Percentiles rank a stretch among this genome's conserved stretches.
phyloP scores from a whole-genome alignment of 2,113 vertebrate genomes.

The Harpagus bidentatus region DNA sequence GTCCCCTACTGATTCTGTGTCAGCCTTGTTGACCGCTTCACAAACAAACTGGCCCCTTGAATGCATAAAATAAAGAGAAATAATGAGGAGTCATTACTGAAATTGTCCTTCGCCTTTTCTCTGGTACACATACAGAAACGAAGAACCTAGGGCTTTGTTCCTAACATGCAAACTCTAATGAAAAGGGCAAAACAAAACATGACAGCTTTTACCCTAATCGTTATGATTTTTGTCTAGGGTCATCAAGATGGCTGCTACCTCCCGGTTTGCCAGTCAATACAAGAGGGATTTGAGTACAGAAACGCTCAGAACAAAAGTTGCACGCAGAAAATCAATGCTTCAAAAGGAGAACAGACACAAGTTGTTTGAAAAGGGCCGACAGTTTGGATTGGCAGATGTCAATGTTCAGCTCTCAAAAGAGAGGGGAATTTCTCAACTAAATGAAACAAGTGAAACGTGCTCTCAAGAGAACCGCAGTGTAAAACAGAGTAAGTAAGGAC shows the following conservation, averaged over 20 bases:
- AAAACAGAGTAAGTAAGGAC: slow-evolving; percentile 65
- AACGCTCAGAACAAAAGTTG: slow-evolving; percentile 82
- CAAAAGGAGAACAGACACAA: slow-evolving; percentile 89
- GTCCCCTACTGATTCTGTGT: not conserved
- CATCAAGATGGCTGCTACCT: slow-evolving; percentile 57
- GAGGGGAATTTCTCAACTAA: slow-evolving; percentile 15
- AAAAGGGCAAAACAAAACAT: not conserved
- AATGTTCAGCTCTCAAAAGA: slow-evolving; percentile 55
- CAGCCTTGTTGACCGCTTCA: not conserved
- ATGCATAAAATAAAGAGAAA: not conserved
- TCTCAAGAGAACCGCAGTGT: not conserved
- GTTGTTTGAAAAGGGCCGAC: slow-evolving; percentile 78
- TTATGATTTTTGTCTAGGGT: not conserved
- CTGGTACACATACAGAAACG: not conserved
- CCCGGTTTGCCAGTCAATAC: slow-evolving; percentile 76
- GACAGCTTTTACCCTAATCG: not conserved
- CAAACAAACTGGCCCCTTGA: not conserved
- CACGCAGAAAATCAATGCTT: slow-evolving; percentile 79
- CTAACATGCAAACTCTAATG: accelerated
- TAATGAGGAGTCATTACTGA: not conserved
- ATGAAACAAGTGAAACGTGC: slow-evolving; percentile 7
- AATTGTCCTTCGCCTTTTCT: not conserved
- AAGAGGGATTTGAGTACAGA: slow-evolving; percentile 83
- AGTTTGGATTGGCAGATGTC: slow-evolving; percentile 72
- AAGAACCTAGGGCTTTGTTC: not conserved